phyloP scores from a whole-genome alignment of 1,140 invertebrate species.

The Drosophila truncata region DNA sequence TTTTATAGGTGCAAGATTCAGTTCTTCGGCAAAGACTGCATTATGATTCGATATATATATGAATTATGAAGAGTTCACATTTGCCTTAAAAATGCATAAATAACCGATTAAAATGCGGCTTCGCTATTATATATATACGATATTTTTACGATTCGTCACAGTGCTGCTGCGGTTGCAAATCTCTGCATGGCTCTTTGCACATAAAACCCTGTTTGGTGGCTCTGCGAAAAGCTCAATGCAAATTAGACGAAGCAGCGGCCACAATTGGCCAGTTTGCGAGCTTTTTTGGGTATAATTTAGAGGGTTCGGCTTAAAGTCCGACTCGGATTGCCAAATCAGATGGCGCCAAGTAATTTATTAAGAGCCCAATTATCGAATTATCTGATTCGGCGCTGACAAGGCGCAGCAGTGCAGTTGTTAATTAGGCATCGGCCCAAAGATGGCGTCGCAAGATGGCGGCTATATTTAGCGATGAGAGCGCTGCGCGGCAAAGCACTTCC shows the following conservation, averaged over 20 bases:
- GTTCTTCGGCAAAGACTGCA: constrained; percentile 40
- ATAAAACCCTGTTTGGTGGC: constrained; percentile 27
- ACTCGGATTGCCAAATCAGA: constrained; percentile 58
- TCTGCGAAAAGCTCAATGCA: constrained; percentile 42
- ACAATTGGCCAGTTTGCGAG: constrained; percentile 26
- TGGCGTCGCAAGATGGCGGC: constrained; percentile 34
- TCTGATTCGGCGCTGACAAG: constrained; percentile 66
- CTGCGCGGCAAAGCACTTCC: constrained; percentile 62
- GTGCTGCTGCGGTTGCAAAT: constrained; percentile 47
- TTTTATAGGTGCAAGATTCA: constrained; percentile 67
- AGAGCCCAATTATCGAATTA: constrained; percentile 76
- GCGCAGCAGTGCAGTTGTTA: constrained; percentile 59
- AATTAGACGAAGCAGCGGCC: constrained; percentile 40
- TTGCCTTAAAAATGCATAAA: constrained; percentile 65
- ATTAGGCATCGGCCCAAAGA: constrained; percentile 54
- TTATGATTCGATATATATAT: constrained; percentile 47
- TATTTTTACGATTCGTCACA: constrained; percentile 62
- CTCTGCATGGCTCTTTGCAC: constrained; percentile 36
- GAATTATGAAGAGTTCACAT: constrained; percentile 52
- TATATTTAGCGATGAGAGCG: constrained; percentile 78
- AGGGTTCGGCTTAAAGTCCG: constrained; percentile 6
- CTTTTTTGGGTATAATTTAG: constrained; percentile 17
- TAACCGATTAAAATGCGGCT: constrained; percentile 58
- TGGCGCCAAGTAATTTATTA: constrained; percentile 82
- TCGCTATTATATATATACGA: constrained; percentile 53